Base-by-base conservation (phyloP, 2,113 vertebrate genomes). In the Terrapene triunguis region DNA sequence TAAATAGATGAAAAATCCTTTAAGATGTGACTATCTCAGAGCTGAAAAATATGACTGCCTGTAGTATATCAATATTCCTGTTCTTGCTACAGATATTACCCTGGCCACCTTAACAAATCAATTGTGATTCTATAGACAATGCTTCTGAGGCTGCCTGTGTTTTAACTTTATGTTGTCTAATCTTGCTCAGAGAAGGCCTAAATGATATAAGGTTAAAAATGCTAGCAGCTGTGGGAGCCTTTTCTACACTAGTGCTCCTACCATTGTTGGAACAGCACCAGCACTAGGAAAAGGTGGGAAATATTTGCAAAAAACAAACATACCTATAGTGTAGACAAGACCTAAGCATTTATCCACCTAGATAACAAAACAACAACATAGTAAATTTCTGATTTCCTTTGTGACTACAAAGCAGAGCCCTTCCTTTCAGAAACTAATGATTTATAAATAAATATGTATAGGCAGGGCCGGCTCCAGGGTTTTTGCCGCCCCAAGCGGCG, bases 121-220 rank as follows among this genome's bases (percentile, higher is more conserved):
- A 9, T 14, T 50, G 22, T 80, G 95, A 90, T 89, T 19, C 8
- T 53, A 38, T 84, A 48, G 32, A 10, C 14, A n/a, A 35, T 17
- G 10, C 21, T 74, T 6, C 0, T 27, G 35, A 44, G 6, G 8
- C 38, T 0, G 0, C 9, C 1, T 38, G 22, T 53, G 25, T 24
- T 42, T 76, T 44, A 76, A 44, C 5, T 86, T 88, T n/a, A 10
- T 4, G 25, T 62, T 10, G 8, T 35, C 19, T 62, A 86, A 48
- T 42, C 84, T 22, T 44, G 25, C 9, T 1, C 29, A 81, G 57
- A 54, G 38, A 13, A 16, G 3, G 5, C 69, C 50, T 89, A 53
- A 35, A 35, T 11, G 87, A 47, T 16, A n/a, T 12, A 29, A 1
- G 48, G 62, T 44, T 81, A 82, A 94, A 50, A 54, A 89, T 85